Evolutionary conservation across 2,797 vertebrate genomes (phyloP).

Genomic region (Hemibagrus guttatus): DNA sequence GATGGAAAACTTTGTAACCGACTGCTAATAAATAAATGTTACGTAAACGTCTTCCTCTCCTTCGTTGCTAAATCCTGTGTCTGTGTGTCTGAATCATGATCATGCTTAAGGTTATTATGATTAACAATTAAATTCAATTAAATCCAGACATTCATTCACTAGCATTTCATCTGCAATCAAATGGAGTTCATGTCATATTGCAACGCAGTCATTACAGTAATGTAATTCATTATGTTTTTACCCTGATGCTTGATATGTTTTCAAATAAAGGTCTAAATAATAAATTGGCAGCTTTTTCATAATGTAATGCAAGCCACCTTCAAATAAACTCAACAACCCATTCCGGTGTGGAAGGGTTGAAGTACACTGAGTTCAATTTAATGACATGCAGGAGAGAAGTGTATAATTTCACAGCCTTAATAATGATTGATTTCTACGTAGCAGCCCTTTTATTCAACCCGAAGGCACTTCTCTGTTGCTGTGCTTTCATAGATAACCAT

Average conservation of each 20-base stretch:
- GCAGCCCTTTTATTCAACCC: not conserved
- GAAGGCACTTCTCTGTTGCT: not conserved
- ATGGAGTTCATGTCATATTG: not conserved
- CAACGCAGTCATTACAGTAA: not conserved
- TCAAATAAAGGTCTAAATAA: not conserved
- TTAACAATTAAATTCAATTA: not conserved
- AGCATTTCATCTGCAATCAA: not conserved
- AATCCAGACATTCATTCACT: not conserved
- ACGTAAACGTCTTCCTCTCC: not conserved
- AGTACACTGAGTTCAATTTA: not conserved
- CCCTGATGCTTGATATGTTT: not conserved
- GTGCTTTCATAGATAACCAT: not conserved
- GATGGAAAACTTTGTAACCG: not conserved
- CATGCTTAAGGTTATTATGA: not conserved
- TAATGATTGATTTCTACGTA: not conserved
- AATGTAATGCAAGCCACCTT: not conserved
- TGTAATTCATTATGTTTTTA: not conserved
- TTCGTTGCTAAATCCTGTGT: no score
- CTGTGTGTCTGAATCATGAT: not conserved
- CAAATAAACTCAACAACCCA: not conserved
- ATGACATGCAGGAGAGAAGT: not conserved
- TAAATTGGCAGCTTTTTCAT: not conserved
- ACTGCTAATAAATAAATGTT: no score
- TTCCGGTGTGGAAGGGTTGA: not conserved
- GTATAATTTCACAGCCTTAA: conserved; percentile 6